These are phyloP conservation scores for Tetramorium bicarinatum DNA, from an alignment of 2,888 invertebrate genomes.

Conservation along the genomic window DNA sequence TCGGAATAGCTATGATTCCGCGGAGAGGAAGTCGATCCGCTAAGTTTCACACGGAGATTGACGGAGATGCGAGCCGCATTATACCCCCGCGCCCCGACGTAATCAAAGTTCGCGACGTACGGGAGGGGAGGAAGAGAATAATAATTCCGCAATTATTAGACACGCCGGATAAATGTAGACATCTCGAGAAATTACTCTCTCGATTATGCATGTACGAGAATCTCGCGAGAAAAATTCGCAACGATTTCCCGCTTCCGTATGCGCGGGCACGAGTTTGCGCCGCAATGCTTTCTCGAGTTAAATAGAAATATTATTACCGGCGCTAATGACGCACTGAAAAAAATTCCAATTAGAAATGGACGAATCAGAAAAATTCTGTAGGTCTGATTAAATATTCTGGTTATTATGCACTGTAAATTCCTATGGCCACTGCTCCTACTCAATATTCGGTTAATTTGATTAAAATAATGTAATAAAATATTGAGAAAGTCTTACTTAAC, in stretches of 20 bases:
- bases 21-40: conserved; percentile 72
- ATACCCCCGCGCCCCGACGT: conserved; percentile 10
- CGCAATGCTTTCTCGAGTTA: not conserved
- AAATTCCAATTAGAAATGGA: too few relatives aligned
- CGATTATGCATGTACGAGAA: not conserved
- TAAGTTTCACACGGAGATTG: conserved; percentile 65
- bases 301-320: not conserved
- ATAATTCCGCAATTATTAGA: conserved; percentile 17
- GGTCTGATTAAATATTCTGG: too few relatives aligned
- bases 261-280: not conserved
- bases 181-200: conserved; percentile 17
- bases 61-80: conserved; percentile 40
- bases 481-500: too few relatives aligned
- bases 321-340: too few relatives aligned
- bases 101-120: conserved; percentile 45
- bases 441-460: too few relatives aligned
- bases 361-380: too few relatives aligned
- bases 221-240: not conserved
- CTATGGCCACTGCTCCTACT: too few relatives aligned
- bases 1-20: conserved; percentile 62
- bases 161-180: conserved; percentile 34
- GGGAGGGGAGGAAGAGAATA: not conserved
- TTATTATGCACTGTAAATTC: too few relatives aligned
- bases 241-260: not conserved
- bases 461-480: too few relatives aligned